Evolutionary conservation across 2,113 vertebrate species (phyloP).

Genomic region (Phoenicopterus ruber): DNA sequence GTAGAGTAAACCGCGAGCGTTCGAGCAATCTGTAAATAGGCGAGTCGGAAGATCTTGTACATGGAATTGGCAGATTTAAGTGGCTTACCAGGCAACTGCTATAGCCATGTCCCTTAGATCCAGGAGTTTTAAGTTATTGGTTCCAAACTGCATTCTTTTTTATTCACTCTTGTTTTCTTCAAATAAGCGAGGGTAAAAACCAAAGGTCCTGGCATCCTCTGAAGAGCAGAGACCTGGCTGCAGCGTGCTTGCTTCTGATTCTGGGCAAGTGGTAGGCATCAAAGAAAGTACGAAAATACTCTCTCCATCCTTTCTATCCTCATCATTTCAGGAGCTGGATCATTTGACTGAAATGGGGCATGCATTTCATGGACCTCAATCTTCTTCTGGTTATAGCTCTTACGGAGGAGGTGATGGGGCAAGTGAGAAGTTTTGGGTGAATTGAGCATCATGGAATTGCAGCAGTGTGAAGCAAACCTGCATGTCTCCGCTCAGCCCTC

Average conservation of each 20-base stretch:
- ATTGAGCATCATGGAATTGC: rapidly evolving
- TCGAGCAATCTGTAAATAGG: too few relatives aligned
- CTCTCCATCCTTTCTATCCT: neutral
- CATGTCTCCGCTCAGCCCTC: neutral
- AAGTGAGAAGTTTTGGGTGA: neutral
- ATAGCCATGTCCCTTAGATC: rapidly evolving
- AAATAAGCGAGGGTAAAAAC: rapidly evolving
- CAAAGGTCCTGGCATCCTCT: neutral
- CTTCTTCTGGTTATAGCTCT: neutral
- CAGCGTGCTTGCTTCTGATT: neutral
- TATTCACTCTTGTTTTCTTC: neutral
- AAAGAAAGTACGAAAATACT: neutral
- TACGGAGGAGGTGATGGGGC: neutral
- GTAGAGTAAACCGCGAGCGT: too few relatives aligned
- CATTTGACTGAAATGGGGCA: neutral
- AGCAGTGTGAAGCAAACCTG: neutral
- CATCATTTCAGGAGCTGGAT: neutral
- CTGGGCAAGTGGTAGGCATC: neutral
- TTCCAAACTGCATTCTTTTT: neutral
- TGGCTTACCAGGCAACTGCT: neutral
- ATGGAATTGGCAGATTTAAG: neutral
- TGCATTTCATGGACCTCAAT: neutral
- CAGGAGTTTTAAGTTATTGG: neutral
- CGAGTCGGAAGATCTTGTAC: neutral
- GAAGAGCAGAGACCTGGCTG: neutral